These are phyloP conservation scores for Pseudopipra pipra DNA, from an alignment of 2,113 vertebrate species.

Conservation along the genomic window DNA sequence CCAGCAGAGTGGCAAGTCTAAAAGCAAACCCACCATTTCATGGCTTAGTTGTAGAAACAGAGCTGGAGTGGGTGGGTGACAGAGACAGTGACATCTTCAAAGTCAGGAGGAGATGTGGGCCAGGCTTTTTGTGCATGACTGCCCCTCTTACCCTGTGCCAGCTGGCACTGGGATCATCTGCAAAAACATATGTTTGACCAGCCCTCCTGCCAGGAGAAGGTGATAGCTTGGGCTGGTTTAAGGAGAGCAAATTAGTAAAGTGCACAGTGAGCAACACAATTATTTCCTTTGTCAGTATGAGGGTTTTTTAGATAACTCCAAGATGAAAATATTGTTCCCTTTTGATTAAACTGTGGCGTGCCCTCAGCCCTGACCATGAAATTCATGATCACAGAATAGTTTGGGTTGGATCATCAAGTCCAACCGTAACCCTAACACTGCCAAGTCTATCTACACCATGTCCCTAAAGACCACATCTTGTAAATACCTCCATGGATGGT, in stretches of 20 bases:
- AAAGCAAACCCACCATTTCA: not conserved
- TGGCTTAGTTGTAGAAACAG: not conserved
- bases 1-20: not conserved
- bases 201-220: not conserved
- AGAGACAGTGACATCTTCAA: not conserved
- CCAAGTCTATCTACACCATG: not conserved
- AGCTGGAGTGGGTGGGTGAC: not conserved
- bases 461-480: not conserved
- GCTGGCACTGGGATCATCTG: not conserved
- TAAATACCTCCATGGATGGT: not conserved
- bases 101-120: not conserved
- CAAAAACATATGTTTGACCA: slow-evolving; percentile 33
- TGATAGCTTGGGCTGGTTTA: not conserved
- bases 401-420: not conserved
- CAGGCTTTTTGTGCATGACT: slow-evolving; percentile 4
- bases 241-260: not conserved
- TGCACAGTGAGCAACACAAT: not conserved
- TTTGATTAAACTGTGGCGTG: not conserved
- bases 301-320: not conserved
- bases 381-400: not conserved
- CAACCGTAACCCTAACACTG: not conserved
- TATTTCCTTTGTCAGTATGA: not conserved
- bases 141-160: not conserved
- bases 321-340: not conserved
- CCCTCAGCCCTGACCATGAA: not conserved